Percentiles rank a stretch among this genome's conserved stretches.
Conservation (phyloP, 2,113 vertebrate species). For the Meles meles region DNA sequence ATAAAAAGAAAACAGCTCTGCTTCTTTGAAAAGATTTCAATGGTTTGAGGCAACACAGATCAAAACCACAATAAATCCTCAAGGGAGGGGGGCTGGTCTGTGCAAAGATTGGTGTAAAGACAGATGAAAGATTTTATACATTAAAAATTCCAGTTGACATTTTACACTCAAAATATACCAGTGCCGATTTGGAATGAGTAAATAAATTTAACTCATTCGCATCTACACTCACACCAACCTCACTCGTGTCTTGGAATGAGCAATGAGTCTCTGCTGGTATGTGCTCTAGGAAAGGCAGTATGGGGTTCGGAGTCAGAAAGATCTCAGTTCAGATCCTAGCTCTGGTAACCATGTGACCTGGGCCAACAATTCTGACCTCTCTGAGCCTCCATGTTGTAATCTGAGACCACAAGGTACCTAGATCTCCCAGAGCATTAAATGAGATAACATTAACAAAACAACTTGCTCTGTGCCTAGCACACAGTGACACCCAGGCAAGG, state of each 20-base stretch:
- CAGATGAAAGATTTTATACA: conserved; percentile 85
- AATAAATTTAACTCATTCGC: conserved; percentile 82
- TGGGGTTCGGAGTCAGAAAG: not conserved
- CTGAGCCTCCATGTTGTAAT: not conserved
- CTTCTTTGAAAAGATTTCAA: conserved; percentile 83
- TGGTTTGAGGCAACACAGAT: conserved; percentile 86
- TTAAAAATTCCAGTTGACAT: conserved; percentile 80
- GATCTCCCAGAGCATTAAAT: not conserved
- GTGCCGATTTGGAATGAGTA: conserved; percentile 73
- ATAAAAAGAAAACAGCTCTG: conserved; percentile 83
- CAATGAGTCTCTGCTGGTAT: not conserved
- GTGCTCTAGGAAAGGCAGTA: not conserved
- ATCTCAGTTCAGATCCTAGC: not conserved
- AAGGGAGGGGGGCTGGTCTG: conserved; percentile 76
- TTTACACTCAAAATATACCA: conserved; percentile 80
- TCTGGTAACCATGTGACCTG: not conserved
- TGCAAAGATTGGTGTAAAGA: conserved; percentile 77
- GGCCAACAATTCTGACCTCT: not conserved
- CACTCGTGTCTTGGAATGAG: conserved; percentile 44
- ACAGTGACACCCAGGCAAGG: not conserved
- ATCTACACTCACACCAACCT: conserved; percentile 58
- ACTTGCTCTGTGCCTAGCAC: not conserved
- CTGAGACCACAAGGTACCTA: not conserved
- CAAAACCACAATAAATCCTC: conserved; percentile 83
- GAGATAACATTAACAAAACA: not conserved